Evolutionary conservation across 92 coral and sea anemone genomes (phyloP), one percentile per base, ranked within the genome.

Genomic region (Zoanthus gigantus): DNA sequence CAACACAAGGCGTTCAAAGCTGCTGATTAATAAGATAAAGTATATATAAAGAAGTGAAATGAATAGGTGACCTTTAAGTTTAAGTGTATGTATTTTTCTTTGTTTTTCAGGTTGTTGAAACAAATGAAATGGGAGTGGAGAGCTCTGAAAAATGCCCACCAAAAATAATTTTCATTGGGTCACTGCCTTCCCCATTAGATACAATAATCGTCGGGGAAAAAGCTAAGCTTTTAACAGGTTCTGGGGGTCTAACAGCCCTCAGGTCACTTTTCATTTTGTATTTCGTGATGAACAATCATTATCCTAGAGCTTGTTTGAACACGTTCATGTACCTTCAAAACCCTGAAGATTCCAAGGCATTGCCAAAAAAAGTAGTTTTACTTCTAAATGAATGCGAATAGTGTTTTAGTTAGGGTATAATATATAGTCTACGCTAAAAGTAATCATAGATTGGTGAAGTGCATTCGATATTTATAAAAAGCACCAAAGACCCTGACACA

Each of bases 71-170:
- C 2, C 3, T 34, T 34, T 34, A 34, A 34, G 42, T 34, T 34
- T 34, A 34, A 34, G 0, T 3, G 42, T 34, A 34, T 34, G 42
- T 50, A 50, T 6, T 50, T 47, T 0, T 50, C 12, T 50, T 50
- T 10, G 2, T 34, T 9, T 67, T 29, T 18, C 72, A 67, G 72
- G 72, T 67, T 67, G 72, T 67, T 67, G 72, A 67, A 23, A 52
- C 47, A 0, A 53, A 23, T 8, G 82, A 77, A 77, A 31, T 17
- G 12, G 71, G 46, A 56, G 15, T 57, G 5, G 12, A 23, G 34
- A 67, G 72, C 32, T 67, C 72, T 18, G 83, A 56, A 18, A 78
- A 78, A 15, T 78, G 69, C 29, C 53, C 69, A 31, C 83, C 83
- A 56, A 57, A 32, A 78, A 14, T 78, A 30, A 10, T 78, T 1